Conservation (phyloP, 2,797 vertebrate species). For the Crocodylus rhombifer region DNA sequence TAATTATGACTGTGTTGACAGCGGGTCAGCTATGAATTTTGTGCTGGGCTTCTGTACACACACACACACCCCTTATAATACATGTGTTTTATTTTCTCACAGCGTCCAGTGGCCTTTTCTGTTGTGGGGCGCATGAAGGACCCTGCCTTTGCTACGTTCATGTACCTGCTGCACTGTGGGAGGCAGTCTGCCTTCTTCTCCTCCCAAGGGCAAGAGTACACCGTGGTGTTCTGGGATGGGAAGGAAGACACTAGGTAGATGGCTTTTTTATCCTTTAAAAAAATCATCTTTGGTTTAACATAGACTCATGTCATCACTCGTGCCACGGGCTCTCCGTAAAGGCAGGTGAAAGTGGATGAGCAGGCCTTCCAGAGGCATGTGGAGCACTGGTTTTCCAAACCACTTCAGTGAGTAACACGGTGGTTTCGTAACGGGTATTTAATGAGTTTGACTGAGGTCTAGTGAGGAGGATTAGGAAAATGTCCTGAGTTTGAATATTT, state of each 20-base stretch:
- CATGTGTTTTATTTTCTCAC: neutral
- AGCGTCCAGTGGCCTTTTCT: constrained; percentile 90
- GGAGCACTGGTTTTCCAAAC: constrained; percentile 66
- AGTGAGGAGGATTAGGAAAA: constrained; percentile 72
- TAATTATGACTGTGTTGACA: neutral
- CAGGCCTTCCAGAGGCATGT: constrained; percentile 12
- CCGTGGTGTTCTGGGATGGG: constrained; percentile 92
- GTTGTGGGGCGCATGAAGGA: constrained; percentile 94
- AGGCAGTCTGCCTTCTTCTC: constrained; percentile 91
- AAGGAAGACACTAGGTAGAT: constrained; percentile 88
- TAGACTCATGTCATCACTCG: neutral
- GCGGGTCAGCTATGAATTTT: neutral
- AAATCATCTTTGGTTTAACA: constrained; percentile 7
- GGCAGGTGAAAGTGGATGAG: constrained; percentile 61
- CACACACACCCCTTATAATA: neutral
- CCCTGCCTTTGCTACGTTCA: constrained; percentile 92
- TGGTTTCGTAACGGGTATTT: constrained; percentile 73
- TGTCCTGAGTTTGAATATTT: constrained; percentile 68
- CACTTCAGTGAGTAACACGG: constrained; percentile 69
- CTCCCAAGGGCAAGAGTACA: constrained; percentile 88
- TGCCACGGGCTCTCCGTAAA: constrained; percentile 16
- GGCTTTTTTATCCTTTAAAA: neutral
- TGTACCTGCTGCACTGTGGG: constrained; percentile 89
- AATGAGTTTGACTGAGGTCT: constrained; percentile 76
- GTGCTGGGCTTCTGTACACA: neutral